Percentiles rank a stretch among this genome's conserved stretches.
Conservation (phyloP, 2,113 vertebrate genomes). For the Nyctereutes procyonoides region DNA sequence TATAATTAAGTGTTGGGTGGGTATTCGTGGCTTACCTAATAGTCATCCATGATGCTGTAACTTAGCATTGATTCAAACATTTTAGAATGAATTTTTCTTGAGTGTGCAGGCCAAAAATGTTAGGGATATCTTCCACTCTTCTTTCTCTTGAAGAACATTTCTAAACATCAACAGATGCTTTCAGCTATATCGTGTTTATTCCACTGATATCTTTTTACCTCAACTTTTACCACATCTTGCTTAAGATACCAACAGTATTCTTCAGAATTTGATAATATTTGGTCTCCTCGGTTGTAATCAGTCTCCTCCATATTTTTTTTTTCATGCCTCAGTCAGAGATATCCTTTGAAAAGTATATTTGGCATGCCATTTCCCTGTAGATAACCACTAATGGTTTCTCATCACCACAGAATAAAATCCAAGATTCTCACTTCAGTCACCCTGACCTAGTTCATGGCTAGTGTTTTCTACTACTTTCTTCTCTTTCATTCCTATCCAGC, state of each 20-base stretch:
- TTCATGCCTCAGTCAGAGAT: background rate
- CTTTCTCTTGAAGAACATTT: background rate
- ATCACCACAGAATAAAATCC: background rate
- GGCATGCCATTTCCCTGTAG: background rate
- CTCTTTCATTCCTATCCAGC: background rate
- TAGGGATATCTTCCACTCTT: background rate
- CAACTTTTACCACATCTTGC: background rate
- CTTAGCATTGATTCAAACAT: background rate
- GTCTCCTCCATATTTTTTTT: background rate
- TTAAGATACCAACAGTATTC: background rate
- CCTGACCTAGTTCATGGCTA: accelerated
- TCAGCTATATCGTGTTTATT: background rate
- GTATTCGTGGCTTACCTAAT: background rate
- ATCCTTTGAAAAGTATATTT: background rate
- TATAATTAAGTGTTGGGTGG: background rate
- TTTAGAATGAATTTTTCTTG: background rate
- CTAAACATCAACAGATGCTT: background rate
- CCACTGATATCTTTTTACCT: background rate
- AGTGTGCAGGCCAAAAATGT: background rate
- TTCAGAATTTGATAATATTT: background rate
- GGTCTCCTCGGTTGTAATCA: background rate
- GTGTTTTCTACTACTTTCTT: background rate
- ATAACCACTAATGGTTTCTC: background rate
- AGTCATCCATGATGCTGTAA: background rate
- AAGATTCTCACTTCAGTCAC: background rate